Evolutionary conservation across 2,113 vertebrate species (phyloP), one percentile per base, ranked within the genome.

Genomic region (Holacanthus passer): DNA sequence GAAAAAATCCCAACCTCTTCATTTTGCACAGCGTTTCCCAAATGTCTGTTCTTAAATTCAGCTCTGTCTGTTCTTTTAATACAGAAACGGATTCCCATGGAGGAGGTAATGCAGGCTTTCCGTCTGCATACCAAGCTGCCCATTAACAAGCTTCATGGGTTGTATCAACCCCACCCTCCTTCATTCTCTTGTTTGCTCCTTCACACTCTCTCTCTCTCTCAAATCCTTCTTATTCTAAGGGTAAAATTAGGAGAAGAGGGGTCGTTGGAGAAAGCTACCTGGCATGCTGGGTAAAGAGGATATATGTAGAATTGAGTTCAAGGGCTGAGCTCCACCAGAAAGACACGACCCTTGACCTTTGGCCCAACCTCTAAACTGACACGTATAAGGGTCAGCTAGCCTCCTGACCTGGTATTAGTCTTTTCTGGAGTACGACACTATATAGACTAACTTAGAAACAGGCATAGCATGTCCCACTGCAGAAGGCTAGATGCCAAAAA

Each of bases 101-200:
- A 92, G 78, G 65, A 86, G 87, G 84, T 48, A 82, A 80, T 48
- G 50, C 83, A 65, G 78, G 71, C 78, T 67, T 92, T 86, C 72
- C 24, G 70, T 41, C 91, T 59, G 81, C 93, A 93, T 93, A 92
- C 91, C 91, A 85, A 82, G 74, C 90, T 92, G 91, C 84, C 90
- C 84, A 86, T 94, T 92, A 95, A 91, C 80, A 84, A 89, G 86
- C 87, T 70, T 92, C 88, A 93, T 43, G 90, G 83, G 87, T 88
- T 91, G 79, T 75, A 88, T 91, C 88, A 87, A 83, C 84, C 75
- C 84, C 83, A 79, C 82, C 84, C 83, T 83, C 76, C 56, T 58
- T 65, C 68, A 24, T 66, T 87, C 79, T 62, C 77, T 35, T 45
- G 43, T 60, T 80, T 37, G 12, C 65, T 80, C 48, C 64, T 3